Conservation (phyloP, 2,113 vertebrate species). For the Vireo altiloquus region DNA sequence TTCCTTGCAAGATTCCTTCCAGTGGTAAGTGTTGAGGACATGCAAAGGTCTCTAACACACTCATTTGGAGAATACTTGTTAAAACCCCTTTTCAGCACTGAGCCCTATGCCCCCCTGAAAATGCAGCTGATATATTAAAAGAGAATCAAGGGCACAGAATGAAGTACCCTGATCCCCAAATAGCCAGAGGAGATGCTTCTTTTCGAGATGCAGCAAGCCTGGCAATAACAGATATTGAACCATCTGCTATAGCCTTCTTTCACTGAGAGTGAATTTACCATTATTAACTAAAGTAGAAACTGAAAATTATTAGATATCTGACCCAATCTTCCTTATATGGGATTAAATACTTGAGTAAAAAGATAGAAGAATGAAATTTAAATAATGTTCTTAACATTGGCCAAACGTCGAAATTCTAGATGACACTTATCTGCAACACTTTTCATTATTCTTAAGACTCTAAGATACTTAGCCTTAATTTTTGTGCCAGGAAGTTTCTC, state of each 20-base stretch:
- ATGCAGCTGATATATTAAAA: not conserved
- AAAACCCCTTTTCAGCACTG: not conserved
- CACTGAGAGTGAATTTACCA: not conserved
- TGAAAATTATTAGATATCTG: not conserved
- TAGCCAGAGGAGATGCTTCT: not conserved
- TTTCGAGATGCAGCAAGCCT: not conserved
- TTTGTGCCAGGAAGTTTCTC: not conserved
- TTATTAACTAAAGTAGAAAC: not conserved
- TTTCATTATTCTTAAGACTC: not conserved
- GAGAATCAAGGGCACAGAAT: not conserved
- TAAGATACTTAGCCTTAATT: not conserved
- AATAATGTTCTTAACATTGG: not conserved
- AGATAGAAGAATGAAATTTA: not conserved
- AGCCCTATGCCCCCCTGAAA: not conserved
- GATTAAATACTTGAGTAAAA: not conserved
- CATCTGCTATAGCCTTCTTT: not conserved
- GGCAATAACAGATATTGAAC: not conserved
- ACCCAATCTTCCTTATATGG: not conserved
- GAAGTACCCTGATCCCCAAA: not conserved
- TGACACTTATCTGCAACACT: not conserved
- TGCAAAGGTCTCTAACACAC: not conserved
- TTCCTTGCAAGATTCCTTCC: not conserved
- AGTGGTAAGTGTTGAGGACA: not conserved
- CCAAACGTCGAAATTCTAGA: not conserved
- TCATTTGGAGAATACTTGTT: not conserved